Base-by-base conservation (phyloP, 2,113 vertebrate genomes). In the Osmerus mordax region DNA sequence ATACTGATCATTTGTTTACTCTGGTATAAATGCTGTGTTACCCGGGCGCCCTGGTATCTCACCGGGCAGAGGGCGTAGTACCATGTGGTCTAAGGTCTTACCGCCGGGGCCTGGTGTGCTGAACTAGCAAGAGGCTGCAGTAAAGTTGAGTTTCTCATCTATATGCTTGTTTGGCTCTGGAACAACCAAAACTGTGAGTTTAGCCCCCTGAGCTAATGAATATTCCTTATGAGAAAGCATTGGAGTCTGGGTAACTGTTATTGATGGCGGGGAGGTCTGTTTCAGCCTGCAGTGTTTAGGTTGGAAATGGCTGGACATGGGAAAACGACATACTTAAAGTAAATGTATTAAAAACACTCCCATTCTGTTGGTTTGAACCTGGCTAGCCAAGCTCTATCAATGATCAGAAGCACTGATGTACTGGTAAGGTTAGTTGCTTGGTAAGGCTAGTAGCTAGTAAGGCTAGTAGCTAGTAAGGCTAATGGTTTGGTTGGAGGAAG, bases 201-300 rank as follows among this genome's bases (percentile, higher is more conserved):
- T 79, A 76, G 79, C 74, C 68, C 78, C 81, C 79, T 81, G 79
- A 81, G 79, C 67, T 79, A 78, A 67, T 77, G 77, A 85, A 78
- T 78, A 79, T 83, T 75, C 72, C 74, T 25, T 66, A 74, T 81
- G 83, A 81, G 71, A 63, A 51, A 52, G 66, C 55, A 66, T 69
- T 67, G 77, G 69, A 53, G 75, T 65, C 76, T 79, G 80, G 73
- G 64, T 76, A 76, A 81, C 68, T 81, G 73, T 85, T 83, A 77
- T 83, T 83, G 81, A 81, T 83, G 83, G 78, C 78, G 28, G 64
- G 67, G 61, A 29, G 54, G 60, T 41, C 73, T 77, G 72, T 70
- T 69, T 74, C 56, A 47, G 41, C 41, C 41, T 47, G 41, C 41
- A 47, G 41, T 47, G 41, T 47, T 47, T 21, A 41, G 56, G 61